These are phyloP conservation scores for Enteromius mattozi DNA, from an alignment of 2,797 vertebrate genomes.

Conservation along the genomic window DNA sequence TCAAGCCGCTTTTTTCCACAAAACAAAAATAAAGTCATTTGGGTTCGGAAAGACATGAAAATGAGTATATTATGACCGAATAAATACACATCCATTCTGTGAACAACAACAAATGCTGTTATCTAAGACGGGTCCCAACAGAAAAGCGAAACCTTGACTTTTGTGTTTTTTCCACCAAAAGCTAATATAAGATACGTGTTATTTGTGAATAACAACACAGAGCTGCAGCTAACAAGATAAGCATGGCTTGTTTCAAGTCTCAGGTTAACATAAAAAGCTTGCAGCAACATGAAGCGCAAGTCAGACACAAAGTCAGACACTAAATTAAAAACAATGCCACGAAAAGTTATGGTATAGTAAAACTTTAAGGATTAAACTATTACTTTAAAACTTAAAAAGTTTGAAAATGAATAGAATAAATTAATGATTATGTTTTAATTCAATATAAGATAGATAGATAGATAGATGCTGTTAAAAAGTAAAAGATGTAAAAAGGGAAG, in stretches of 20 bases:
- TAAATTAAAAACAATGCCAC: background rate
- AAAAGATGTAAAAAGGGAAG: too few species aligned
- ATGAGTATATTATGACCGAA: background rate
- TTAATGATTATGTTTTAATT: too few species aligned
- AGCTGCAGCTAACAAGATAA: slow-evolving; percentile 28
- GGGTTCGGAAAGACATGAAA: background rate
- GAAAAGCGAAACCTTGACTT: background rate
- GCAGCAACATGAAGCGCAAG: background rate
- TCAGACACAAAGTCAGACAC: background rate
- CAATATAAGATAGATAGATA: too few species aligned
- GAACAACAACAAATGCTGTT: background rate
- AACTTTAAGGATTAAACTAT: too few species aligned
- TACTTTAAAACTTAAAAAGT: too few species aligned
- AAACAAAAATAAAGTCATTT: background rate
- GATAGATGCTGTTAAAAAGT: too few species aligned
- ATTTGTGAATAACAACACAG: slow-evolving; percentile 4
- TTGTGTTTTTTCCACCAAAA: background rate
- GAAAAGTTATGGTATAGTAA: background rate
- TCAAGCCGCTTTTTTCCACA: background rate
- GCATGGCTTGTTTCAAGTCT: background rate
- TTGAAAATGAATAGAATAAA: too few species aligned
- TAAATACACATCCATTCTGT: background rate
- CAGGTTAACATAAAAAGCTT: background rate
- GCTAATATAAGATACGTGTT: background rate
- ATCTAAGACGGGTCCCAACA: background rate